phyloP scores from a whole-genome alignment of 2,113 vertebrate species.

The Silurus meridionalis region DNA sequence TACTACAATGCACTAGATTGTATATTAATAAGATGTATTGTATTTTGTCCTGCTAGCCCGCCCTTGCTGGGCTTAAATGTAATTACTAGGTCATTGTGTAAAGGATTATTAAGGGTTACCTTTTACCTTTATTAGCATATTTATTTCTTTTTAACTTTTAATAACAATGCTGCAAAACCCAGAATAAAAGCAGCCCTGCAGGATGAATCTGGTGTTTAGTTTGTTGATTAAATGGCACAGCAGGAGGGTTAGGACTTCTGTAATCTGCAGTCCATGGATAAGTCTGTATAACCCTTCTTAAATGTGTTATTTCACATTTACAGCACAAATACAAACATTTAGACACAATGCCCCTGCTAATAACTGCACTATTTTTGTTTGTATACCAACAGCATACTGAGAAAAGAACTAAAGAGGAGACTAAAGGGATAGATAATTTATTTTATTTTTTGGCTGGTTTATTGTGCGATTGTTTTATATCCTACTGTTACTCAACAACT shows the following conservation, averaged over 20 bases:
- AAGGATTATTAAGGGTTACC: not conserved
- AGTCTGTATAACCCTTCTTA: constrained; percentile 19
- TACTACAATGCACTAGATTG: not conserved
- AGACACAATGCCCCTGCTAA: not conserved
- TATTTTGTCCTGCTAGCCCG: not conserved
- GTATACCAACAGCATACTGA: not conserved
- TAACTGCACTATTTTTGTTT: not conserved
- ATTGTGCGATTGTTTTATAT: constrained; percentile 36
- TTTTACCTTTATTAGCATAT: not conserved
- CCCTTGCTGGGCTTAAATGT: not conserved
- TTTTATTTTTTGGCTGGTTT: constrained; percentile 8
- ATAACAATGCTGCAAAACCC: not conserved
- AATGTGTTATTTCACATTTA: constrained; percentile 6
- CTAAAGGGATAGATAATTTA: not conserved
- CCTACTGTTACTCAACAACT: not conserved
- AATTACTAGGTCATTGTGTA: not conserved
- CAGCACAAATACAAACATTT: not conserved
- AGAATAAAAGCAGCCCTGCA: not conserved
- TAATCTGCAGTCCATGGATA: not conserved
- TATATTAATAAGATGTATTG: not conserved
- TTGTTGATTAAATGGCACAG: not conserved
- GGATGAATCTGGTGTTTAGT: not conserved
- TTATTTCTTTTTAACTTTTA: not conserved
- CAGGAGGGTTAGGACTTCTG: not conserved
- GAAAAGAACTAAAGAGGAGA: not conserved